Evolutionary conservation across 2,113 vertebrate species (phyloP), one percentile per base, ranked within the genome.

Genomic region (Raja brachyura): DNA sequence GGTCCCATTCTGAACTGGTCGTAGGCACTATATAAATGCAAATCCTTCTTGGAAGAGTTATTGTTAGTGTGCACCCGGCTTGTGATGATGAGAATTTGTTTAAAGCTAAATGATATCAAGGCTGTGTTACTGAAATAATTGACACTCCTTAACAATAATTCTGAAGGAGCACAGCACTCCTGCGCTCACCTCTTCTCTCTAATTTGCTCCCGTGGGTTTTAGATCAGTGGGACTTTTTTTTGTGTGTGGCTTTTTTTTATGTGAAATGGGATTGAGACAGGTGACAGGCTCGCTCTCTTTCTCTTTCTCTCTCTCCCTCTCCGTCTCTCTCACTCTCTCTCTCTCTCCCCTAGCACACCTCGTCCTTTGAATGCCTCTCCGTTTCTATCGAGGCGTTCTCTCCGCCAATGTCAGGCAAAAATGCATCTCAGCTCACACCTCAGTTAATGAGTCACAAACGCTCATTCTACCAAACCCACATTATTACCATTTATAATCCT

Each of bases 401-500:
- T 94, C 95, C 96, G 96, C 94, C 95, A 94, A 93, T 94, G 94
- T 97, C 97, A 97, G 96, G 95, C 94, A 95, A 94, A 48, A 96
- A 97, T 98, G 96, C 97, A 96, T 96, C 96, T 95, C 85, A 95
- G 96, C 95, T 95, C 94, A 94, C 94, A 95, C 95, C 95, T 94
- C 93, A 59, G 95, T 95, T 97, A 97, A 98, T 98, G 97, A 98
- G 98, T 98, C 97, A 96, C 95, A 97, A 97, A 97, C 96, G 97
- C 96, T 96, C 97, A 96, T 94, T 96, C 96, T 96, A 95, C 97
- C 97, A 97, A 96, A 97, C 98, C 97, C 97, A 97, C 97, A 97
- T 97, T 97, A 98, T 99, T 98, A 98, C 97, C 96, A 97, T 98
- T 98, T 98, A 98, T 98, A 98, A 98, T 98, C 98, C 97, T 97